phyloP scores from a whole-genome alignment of 2,797 vertebrate genomes.

The Sarcoramphus papa region DNA sequence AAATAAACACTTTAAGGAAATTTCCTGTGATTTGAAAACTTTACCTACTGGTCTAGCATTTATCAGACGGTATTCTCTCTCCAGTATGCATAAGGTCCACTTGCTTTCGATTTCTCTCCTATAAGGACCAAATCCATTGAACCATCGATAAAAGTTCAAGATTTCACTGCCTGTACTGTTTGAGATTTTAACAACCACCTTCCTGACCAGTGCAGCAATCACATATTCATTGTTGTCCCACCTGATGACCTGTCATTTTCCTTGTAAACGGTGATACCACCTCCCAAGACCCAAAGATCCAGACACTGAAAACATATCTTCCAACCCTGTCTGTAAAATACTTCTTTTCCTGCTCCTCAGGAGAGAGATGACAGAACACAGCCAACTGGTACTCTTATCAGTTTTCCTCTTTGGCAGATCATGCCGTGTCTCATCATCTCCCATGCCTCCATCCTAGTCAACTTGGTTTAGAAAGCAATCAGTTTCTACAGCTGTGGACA shows the following conservation, averaged over 20 bases:
- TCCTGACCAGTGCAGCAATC: neutral
- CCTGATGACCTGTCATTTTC: neutral
- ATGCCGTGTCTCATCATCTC: rapidly evolving
- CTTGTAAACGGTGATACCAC: neutral
- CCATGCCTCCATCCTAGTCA: neutral
- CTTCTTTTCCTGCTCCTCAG: neutral
- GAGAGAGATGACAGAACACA: neutral
- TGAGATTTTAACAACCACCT: neutral
- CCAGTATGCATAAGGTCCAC: neutral
- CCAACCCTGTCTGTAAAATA: neutral
- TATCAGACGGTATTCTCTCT: neutral
- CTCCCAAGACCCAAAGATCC: neutral
- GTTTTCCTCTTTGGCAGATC: neutral
- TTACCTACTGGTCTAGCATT: neutral
- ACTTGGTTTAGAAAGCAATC: neutral
- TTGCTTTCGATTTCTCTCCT: neutral
- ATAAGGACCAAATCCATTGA: neutral
- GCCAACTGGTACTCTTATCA: neutral
- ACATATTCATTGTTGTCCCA: neutral
- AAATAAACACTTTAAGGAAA: slow-evolving; percentile 51
- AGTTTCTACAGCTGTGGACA: neutral
- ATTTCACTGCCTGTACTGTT: neutral
- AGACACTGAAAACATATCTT: neutral
- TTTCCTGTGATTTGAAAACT: neutral
- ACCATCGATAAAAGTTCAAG: neutral